phyloP scores from a whole-genome alignment of 2,113 vertebrate genomes.

The Synchiropus splendidus region DNA sequence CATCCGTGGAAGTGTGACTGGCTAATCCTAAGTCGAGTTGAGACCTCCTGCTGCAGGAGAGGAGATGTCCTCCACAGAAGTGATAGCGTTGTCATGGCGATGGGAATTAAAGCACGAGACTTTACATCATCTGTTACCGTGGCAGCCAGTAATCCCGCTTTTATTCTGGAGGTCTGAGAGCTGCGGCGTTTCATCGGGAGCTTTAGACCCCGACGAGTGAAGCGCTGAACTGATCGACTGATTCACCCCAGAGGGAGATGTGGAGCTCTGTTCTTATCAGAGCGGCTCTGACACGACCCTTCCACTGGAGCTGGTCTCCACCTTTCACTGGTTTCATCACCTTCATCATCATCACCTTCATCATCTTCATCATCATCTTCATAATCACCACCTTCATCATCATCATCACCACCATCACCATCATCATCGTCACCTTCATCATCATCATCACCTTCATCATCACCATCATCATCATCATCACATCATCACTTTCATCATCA shows the following conservation, averaged over 20 bases:
- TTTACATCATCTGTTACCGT: slow-evolving; percentile 27
- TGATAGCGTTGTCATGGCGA: slow-evolving; percentile 43
- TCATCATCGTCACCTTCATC: too few relatives aligned
- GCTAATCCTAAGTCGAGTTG: slow-evolving; percentile 26
- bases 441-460: too few relatives aligned
- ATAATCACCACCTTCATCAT: background rate
- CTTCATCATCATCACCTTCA: too few relatives aligned
- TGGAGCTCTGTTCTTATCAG: background rate
- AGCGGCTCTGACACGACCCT: background rate
- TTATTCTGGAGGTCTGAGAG: slow-evolving; percentile 6
- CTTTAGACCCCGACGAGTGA: too few relatives aligned
- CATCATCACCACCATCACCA: background rate
- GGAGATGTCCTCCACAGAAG: slow-evolving; percentile 20
- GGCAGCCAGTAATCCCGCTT: slow-evolving; percentile 32
- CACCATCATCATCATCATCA: too few relatives aligned
- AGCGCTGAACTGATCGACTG: background rate
- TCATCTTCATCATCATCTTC: background rate
- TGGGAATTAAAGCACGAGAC: slow-evolving; percentile 10
- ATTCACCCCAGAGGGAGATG: background rate
- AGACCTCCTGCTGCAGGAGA: slow-evolving; percentile 15
- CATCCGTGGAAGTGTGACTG: background rate
- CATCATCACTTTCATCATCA: too few relatives aligned
- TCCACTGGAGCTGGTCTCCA: background rate
- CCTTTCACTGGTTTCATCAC: background rate
- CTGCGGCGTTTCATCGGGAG: too few relatives aligned